A percentile compares a stretch with the other conserved stretches of the same genome.
phyloP scores from a whole-genome alignment of 1,140 invertebrate species.

The Drosophila sucinea region DNA sequence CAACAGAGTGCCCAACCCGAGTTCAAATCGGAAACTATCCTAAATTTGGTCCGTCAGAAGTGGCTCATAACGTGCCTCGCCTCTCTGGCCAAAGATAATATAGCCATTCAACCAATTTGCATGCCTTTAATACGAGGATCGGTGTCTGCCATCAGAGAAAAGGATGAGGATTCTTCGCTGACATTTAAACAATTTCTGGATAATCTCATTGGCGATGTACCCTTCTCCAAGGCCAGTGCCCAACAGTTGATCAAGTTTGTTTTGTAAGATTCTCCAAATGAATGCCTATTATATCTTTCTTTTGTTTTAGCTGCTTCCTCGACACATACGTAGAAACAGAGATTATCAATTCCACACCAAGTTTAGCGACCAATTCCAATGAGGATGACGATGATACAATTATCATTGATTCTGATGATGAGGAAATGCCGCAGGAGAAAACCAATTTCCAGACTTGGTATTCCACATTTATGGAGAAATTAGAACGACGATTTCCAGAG shows the following conservation, averaged over 20 bases:
- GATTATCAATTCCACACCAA: background rate
- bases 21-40: constrained; percentile 72
- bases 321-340: constrained; percentile 59
- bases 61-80: constrained; percentile 58
- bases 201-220: constrained; percentile 55
- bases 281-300: background rate
- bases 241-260: constrained; percentile 84
- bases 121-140: constrained; percentile 57
- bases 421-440: constrained; percentile 36
- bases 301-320: constrained; percentile 83
- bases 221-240: constrained; percentile 54
- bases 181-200: constrained; percentile 63
- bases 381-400: constrained; percentile 78
- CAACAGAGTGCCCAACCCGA: constrained; percentile 80
- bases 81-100: constrained; percentile 57
- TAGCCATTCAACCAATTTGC: constrained; percentile 64
- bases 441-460: constrained; percentile 83
- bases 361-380: constrained; percentile 6
- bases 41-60: constrained; percentile 66
- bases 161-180: constrained; percentile 11
- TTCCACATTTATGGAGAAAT: constrained; percentile 83
- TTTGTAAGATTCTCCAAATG: background rate
- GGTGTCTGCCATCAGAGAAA: constrained; percentile 53
- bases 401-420: constrained; percentile 81
- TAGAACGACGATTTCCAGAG: constrained; percentile 87